Evolutionary conservation across 1,140 invertebrate species (phyloP), one percentile per base, ranked within the genome.

Genomic region (Drosophila repleta): DNA sequence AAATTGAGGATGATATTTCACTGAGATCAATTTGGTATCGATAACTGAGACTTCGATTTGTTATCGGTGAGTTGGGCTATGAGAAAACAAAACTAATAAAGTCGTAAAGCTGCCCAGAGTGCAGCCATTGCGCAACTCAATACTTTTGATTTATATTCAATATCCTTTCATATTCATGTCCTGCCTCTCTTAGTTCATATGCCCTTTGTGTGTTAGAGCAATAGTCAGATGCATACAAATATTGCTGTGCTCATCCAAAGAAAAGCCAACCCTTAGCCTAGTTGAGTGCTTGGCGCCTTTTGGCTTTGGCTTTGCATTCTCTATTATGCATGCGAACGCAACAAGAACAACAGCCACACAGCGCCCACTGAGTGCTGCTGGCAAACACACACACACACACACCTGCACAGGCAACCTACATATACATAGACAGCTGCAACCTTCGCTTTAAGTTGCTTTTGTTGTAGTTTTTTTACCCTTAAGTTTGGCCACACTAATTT

Each of bases 401-500:
- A 57, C n/a, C 39, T 41, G 13, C 6, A 17, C 39, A 41, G n/a
- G 29, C 21, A 37, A 51, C 20, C 15, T 4, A 49, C 11, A 35
- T 53, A 6, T 41, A 17, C 39, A 17, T 15, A 8, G n/a, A 17
- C 66, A 56, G 24, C 39, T 39, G 15, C 26, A 45, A 65, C 46
- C 46, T 68, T 68, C 60, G 18, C 43, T 56, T 64, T 35, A 49
- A 52, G 37, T 46, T 52, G 18, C 29, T 29, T 8, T 29, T 29
- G 29, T 29, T 29, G 8, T 37, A 24, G 64, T 15, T 35, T 51
- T 15, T 45, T 45, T 79, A 81, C 65, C 82, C 77, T 52, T 51
- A 13, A 49, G 45, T n/a, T 26, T 41, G 53, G 49, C 51, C 61
- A 74, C 74, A 15, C 69, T 87, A 87, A 84, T 81, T 84, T 87